Evolutionary conservation across 2,113 vertebrate species (phyloP).

Genomic region (Carollia perspicillata): DNA sequence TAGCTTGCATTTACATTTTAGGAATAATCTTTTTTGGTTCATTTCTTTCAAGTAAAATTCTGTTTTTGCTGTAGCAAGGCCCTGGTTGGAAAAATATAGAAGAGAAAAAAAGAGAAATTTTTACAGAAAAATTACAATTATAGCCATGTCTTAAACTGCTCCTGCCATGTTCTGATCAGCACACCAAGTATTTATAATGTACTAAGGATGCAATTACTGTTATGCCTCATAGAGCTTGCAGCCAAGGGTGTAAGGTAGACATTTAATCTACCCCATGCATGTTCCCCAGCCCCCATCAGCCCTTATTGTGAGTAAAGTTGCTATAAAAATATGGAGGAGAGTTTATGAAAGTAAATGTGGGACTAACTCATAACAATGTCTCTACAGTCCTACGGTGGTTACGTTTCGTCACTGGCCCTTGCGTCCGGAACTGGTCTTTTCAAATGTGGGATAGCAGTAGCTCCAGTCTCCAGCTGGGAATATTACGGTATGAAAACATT

Average conservation of each 20-base stretch:
- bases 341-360: background rate
- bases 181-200: constrained; percentile 2
- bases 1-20: constrained; percentile 19
- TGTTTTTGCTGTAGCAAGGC: constrained; percentile 13
- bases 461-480: constrained; percentile 97
- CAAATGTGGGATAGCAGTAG: constrained; percentile 97
- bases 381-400: constrained; percentile 95
- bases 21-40: background rate
- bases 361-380: constrained; percentile 72
- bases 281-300: background rate
- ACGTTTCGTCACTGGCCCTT: constrained; percentile 93
- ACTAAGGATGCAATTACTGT: background rate
- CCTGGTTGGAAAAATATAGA: background rate
- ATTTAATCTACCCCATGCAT: background rate
- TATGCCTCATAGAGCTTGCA: background rate
- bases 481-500: constrained; percentile 93
- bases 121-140: background rate
- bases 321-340: background rate
- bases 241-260: background rate
- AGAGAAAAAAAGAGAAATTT: background rate
- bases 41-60: constrained; percentile 23
- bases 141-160: background rate
- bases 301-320: background rate
- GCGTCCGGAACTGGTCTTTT: constrained; percentile 93
- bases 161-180: background rate